Evolutionary conservation across 2,888 invertebrate species (phyloP), one percentile per base, ranked within the genome.

Genomic region (Synergus japonicus): DNA sequence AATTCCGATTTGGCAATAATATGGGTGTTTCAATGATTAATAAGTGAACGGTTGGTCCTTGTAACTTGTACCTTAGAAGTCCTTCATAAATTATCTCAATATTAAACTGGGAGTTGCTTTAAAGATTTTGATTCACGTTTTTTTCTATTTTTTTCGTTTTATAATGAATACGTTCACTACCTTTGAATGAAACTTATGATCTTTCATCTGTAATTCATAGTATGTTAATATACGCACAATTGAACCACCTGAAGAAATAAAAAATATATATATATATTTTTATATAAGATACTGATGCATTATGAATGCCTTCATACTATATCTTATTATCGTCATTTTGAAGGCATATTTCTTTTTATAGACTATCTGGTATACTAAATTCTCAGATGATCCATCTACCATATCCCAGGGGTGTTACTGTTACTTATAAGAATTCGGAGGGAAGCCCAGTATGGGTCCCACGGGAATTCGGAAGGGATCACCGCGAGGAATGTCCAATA

Each of bases 401-500:
- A 29, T 65, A n/a, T 65, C 65, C n/a, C 65, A 29, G 41, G n/a
- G 41, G 65, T 65, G 65, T 65, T 65, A 41, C 65, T 43, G n/a
- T n/a, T 41, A 65, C 65, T 22, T 15, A n/a, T 41, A 65, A 65
- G 65, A 65, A 65, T 65, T 65, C 15, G 41, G 41, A 65, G n/a
- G 43, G 37, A 65, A 65, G 41, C 22, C 65, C 41, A 41, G 37
- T 1, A 29, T 29, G 15, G 37, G n/a, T 65, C 37, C n/a, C n/a
- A 43, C 41, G 41, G 41, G 65, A 65, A 65, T 65, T 65, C 65
- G n/a, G 37, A 65, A 65, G 65, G 65, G 65, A 65, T 65, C 37
- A 41, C 65, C n/a, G n/a, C 41, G n/a, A 65, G 65, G 41, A 65
- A 65, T 65, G 41, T 65, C 41, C n/a, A 65, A 65, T 65, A 65